A percentile compares a stretch with the other conserved stretches of the same genome.
Conservation (phyloP, 2,797 vertebrate genomes). For the Pseudopleuronectes americanus region DNA sequence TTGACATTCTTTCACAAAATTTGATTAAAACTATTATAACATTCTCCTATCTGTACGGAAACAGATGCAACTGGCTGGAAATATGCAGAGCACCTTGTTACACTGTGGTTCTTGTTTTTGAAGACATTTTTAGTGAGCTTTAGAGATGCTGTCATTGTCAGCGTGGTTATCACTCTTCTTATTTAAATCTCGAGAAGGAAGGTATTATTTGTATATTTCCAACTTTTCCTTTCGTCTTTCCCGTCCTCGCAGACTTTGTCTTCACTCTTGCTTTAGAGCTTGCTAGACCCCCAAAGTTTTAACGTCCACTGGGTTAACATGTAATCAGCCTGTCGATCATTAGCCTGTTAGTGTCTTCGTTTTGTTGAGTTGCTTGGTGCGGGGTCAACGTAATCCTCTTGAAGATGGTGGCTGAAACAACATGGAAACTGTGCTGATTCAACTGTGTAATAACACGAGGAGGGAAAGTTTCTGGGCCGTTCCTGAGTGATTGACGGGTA, state of each 20-base stretch:
- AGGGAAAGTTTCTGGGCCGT: constrained; percentile 35
- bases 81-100: background rate
- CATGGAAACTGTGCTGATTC: constrained; percentile 62
- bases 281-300: background rate
- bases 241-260: background rate
- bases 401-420: constrained; percentile 65
- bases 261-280: background rate
- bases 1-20: background rate
- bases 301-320: constrained; percentile 13
- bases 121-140: no score
- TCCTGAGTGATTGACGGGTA: constrained; percentile 74
- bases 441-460: constrained; percentile 56
- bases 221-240: background rate
- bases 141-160: no score
- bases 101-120: background rate
- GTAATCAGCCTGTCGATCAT: constrained; percentile 46
- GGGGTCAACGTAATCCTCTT: constrained; percentile 61
- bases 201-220: background rate
- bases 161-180: background rate
- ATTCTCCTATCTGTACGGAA: background rate
- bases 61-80: no score
- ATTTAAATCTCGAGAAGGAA: no score
- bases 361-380: constrained; percentile 46
- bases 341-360: constrained; percentile 12
- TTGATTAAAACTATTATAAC: background rate